Conservation (phyloP, 2,888 invertebrate genomes). For the Nephrotoma appendiculata region DNA sequence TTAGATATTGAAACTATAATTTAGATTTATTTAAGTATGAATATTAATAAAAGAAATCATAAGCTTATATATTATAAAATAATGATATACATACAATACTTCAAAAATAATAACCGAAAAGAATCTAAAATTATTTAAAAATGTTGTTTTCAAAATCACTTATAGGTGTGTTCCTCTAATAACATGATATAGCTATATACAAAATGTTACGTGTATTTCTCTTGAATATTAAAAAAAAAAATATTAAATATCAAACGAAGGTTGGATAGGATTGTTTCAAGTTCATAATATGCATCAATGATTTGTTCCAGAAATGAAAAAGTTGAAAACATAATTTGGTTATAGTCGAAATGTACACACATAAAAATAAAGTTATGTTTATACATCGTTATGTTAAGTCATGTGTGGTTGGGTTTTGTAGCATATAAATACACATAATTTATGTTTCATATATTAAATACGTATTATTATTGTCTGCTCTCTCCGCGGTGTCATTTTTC, state of each 20-base stretch:
- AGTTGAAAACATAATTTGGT: background rate
- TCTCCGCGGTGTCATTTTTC: background rate
- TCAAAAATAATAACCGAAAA: background rate
- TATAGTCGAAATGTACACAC: background rate
- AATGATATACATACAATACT: background rate
- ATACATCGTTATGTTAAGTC: background rate
- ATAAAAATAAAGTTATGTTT: background rate
- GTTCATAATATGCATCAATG: background rate
- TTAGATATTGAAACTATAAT: background rate
- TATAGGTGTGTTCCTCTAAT: background rate
- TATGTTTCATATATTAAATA: background rate
- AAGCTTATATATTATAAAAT: background rate
- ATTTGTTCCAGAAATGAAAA: background rate
- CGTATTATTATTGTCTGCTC: background rate
- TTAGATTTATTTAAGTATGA: background rate
- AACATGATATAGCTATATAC: background rate
- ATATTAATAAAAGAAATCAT: background rate
- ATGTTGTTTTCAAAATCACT: background rate
- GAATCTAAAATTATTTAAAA: background rate
- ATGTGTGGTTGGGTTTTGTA: background rate
- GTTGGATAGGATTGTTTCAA: background rate
- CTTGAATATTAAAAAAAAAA: background rate
- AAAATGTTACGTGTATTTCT: background rate
- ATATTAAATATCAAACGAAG: background rate
- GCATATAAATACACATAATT: background rate